phyloP scores from a whole-genome alignment of 2,888 invertebrate species.

The Cyrtodaria siliqua region DNA sequence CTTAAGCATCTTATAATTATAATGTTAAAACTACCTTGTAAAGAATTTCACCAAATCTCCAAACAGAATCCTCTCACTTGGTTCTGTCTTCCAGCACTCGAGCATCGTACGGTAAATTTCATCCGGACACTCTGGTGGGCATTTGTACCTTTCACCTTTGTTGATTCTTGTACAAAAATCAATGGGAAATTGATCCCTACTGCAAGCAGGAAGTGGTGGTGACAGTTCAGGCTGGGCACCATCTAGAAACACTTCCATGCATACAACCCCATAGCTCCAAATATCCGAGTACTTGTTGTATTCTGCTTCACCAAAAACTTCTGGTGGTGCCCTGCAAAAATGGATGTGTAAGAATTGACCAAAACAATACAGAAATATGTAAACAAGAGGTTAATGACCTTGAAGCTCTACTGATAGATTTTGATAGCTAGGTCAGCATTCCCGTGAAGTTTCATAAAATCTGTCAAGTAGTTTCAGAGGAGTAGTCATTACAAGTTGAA shows the following conservation, averaged over 20 bases:
- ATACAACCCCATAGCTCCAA: conserved; percentile 54
- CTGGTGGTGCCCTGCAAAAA: conserved; percentile 39
- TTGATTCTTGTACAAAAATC: conserved; percentile 9
- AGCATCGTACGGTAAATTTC: conserved; percentile 22
- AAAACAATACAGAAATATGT: too few relatives aligned
- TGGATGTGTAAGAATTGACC: too few relatives aligned
- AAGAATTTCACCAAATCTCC: conserved; percentile 12
- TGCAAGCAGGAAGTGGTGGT: not conserved
- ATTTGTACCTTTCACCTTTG: conserved; percentile 12
- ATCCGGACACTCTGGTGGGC: conserved; percentile 34
- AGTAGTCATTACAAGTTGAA: too few relatives aligned
- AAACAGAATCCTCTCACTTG: conserved; percentile 22
- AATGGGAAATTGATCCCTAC: not conserved
- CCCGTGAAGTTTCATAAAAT: too few relatives aligned
- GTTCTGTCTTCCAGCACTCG: conserved; percentile 42
- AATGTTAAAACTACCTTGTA: conserved; percentile 5
- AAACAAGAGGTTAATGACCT: too few relatives aligned
- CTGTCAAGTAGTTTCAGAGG: too few relatives aligned
- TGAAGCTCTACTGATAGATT: too few relatives aligned
- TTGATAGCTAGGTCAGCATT: too few relatives aligned
- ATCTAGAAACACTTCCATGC: conserved; percentile 49
- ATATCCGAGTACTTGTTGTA: conserved; percentile 47
- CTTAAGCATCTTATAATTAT: too few relatives aligned
- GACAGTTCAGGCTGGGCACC: conserved; percentile 16
- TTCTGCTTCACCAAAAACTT: conserved; percentile 5